Base-by-base conservation (phyloP, 1,140 invertebrate genomes). In the Zaprionus capensis region DNA sequence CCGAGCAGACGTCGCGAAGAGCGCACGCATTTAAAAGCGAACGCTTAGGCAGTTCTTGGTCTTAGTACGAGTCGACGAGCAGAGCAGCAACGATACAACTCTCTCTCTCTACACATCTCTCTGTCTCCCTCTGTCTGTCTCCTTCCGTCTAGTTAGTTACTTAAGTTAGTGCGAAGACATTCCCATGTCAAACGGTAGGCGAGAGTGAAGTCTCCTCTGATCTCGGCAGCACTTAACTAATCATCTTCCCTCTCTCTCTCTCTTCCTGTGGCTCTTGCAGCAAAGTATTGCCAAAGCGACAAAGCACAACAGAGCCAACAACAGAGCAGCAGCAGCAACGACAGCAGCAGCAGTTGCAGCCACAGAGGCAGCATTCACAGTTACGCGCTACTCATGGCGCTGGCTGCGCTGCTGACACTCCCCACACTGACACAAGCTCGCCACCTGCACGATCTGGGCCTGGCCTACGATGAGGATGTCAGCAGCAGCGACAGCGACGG, bases 371-470 rank as follows among this genome's bases (percentile, higher is more conserved):
- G 31, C 11, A 73, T 66, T 62, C 3, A 67, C 44, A 63, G 63
- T 41, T 63, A 57, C 15, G 63, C 59, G 56, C 56, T 85, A 11
- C 55, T 81, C 31, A 61, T 85, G 51, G 69, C 71, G 36, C 64
- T 88, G 64, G 67, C 66, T 22, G 55, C 63, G 12, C 28, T 83
- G 41, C 51, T 86, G 20, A 7, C 26, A 63, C 58, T 63, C 36
- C 58, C 81, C 46, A 6, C 38, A 1, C 14, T 70, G 14, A 53
- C 78, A 64, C 56, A 90, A 24, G 85, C 81, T 3, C 66, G 85
- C 15, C 81, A 85, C 41, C 12, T 88, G 67, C 78, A 78, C 53
- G 69, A 87, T 20, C 69, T 69, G 22, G 51, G 79, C 0, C n/a
- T 82, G 20, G 71, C 78, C 34, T 74, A 73, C 20, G 70, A 68